Conservation (phyloP, 2,888 invertebrate species). For the Apodemia duryi region DNA sequence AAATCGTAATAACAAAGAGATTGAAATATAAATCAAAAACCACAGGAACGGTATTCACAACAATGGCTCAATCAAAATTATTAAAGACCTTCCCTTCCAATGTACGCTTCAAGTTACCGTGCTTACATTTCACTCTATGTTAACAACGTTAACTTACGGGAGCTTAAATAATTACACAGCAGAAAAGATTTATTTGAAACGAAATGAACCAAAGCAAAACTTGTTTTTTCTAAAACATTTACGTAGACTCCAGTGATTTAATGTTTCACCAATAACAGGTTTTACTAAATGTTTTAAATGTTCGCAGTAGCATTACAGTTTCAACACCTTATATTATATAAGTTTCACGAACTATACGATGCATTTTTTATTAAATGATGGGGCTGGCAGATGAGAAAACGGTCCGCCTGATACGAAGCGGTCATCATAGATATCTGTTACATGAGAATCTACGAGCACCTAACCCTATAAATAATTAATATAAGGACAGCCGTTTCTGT, state of each 20-base stretch:
- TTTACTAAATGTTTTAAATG: no score
- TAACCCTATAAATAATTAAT: no score
- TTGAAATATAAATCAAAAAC: constrained; percentile 23
- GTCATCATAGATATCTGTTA: no score
- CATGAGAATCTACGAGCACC: no score
- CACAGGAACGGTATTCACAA: constrained; percentile 27
- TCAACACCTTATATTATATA: no score
- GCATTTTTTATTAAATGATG: no score
- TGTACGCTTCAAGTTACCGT: neutral
- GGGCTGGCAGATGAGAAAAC: no score
- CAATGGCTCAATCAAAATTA: constrained; percentile 34
- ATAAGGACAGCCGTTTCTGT: no score
- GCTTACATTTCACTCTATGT: constrained; percentile 2
- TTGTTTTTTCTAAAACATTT: constrained; percentile 13
- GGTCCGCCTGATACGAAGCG: no score
- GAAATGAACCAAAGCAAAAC: constrained; percentile 7
- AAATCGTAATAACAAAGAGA: constrained; percentile 16
- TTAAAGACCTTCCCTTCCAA: constrained; percentile 24
- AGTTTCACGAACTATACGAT: no score
- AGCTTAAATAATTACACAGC: constrained; percentile 7
- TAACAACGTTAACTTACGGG: constrained; percentile 15
- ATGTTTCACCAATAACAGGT: constrained; percentile 5
- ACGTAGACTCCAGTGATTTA: constrained; percentile 13
- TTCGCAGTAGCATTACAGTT: no score
- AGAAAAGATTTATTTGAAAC: constrained; percentile 7